Base-by-base conservation (phyloP, 2,888 invertebrate genomes). In the Lysandra coridon region DNA sequence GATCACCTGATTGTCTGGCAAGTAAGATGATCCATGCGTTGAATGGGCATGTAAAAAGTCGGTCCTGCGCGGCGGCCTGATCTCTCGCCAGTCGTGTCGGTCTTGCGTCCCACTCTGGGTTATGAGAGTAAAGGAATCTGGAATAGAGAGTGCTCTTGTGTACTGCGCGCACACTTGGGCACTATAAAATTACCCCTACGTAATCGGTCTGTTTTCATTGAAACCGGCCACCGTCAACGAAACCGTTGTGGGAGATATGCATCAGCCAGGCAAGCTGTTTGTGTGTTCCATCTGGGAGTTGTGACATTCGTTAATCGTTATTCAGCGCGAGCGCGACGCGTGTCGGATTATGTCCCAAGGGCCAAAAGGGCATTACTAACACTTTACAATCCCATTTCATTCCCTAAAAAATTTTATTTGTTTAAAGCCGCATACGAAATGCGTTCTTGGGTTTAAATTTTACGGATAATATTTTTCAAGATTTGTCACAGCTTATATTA, bases 261-360 rank as follows among this genome's bases (percentile, higher is more conserved):
- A 62, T 62, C 62, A 62, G 23, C n/a, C n/a, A 37, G 12, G 30
- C 49, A 44, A 74, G 30, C 74, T 49, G 40, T 74, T 57, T 53
- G 53, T 76, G 12, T 33, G 33, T 57, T 33, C 23, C 49, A 57
- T 23, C 6, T 75, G 23, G 53, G 53, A 30, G 33, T 33, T 76
- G 53, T 7, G 76, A 76, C 76, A 57, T 76, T 76, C 57, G 57
- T 76, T 57, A 57, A 57, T 76, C 57, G 57, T 76, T 57, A 76
- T 76, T 76, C 57, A 76, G 57, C 33, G 33, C 53, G 53, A 30
- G 37, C 17, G 49, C 75, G 23, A 49, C 33, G 49, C 57, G 76
- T 76, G 57, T 76, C 17, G 30, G 49, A 57, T 76, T 53, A 57
- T 30, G 49, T 30, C 53, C 30, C 57, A 33, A 33, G 14, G 57